These are phyloP conservation scores for Tetranychus piercei DNA, from an alignment of 2,888 invertebrate genomes.

Conservation along the genomic window DNA sequence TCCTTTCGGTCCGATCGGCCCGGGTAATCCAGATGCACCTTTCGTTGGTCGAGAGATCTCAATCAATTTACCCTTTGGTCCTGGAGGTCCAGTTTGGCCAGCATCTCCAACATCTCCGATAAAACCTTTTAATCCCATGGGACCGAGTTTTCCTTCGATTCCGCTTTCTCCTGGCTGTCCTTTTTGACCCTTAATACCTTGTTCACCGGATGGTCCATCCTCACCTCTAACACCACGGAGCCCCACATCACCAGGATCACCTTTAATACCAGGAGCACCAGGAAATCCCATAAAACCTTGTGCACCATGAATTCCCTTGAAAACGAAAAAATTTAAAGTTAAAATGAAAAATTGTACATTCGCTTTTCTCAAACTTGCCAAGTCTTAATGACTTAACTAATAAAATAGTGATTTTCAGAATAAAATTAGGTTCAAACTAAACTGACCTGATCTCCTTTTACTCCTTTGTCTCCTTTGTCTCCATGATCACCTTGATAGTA, in stretches of 20 bases:
- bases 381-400: too few relatives aligned
- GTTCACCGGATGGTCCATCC: slow-evolving; percentile 3
- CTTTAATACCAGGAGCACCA: not conserved
- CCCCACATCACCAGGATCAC: not conserved
- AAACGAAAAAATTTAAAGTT: too few relatives aligned
- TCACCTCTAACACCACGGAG: not conserved
- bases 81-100: not conserved
- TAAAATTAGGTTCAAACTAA: too few relatives aligned
- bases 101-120: not conserved
- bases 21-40: not conserved
- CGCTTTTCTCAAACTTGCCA: too few relatives aligned
- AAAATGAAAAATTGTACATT: too few relatives aligned
- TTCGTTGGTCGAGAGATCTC: not conserved
- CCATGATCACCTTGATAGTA: not conserved
- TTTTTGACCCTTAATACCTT: not conserved
- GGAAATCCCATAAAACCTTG: not conserved
- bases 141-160: not conserved
- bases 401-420: too few relatives aligned
- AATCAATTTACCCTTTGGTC: not conserved
- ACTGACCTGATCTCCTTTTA: not conserved
- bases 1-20: not conserved
- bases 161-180: not conserved
- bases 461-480: not conserved
- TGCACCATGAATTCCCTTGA: not conserved
- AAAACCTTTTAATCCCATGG: not conserved